Evolutionary conservation across 2,113 vertebrate species (phyloP).

Genomic region (Lynx canadensis): DNA sequence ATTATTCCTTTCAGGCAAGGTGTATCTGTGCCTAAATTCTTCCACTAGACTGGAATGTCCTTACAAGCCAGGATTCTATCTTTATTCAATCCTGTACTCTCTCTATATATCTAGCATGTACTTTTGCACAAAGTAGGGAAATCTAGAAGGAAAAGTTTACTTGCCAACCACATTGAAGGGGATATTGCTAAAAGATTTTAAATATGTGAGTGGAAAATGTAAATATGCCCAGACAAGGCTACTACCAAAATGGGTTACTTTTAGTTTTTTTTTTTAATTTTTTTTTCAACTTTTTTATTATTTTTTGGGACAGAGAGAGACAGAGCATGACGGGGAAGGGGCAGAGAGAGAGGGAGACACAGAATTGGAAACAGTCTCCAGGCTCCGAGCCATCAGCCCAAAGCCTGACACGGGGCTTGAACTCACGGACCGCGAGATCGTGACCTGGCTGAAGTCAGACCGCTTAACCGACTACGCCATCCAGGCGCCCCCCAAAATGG

Average conservation of each 20-base stretch:
- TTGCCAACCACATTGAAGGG: background rate
- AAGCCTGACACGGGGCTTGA: no score
- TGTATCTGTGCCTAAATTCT: background rate
- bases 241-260: background rate
- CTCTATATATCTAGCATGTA: background rate
- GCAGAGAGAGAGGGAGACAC: no score
- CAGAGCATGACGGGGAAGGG: no score
- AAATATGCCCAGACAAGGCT: background rate
- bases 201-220: background rate
- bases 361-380: no score
- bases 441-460: no score
- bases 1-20: background rate
- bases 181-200: background rate
- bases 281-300: no score
- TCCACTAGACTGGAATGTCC: background rate
- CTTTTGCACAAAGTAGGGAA: background rate
- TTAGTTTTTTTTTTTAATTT: no score
- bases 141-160: background rate
- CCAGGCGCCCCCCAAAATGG: background rate
- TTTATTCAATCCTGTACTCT: background rate
- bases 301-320: no score
- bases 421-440: no score
- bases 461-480: no score
- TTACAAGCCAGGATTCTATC: background rate
- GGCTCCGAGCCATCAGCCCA: no score